Conservation (phyloP, 2,797 vertebrate genomes). For the Enteromius argenteus region DNA sequence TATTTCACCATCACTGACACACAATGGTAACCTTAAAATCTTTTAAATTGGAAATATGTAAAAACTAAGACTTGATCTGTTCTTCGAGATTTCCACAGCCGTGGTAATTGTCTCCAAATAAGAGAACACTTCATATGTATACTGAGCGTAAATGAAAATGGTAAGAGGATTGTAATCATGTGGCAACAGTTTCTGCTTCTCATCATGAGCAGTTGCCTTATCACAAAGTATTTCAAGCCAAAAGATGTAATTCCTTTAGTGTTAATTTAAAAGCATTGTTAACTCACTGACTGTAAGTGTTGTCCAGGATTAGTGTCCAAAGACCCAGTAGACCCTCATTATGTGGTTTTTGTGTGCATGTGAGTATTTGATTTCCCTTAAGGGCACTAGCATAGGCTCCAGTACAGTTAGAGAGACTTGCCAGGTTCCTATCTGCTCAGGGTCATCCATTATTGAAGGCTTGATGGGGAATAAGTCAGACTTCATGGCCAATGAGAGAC, state of each 20-base stretch:
- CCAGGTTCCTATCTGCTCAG: slow-evolving; percentile 74
- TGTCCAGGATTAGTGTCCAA: slow-evolving; percentile 40
- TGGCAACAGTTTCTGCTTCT: slow-evolving; percentile 20
- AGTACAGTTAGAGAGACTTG: slow-evolving; percentile 65
- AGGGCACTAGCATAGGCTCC: slow-evolving; percentile 64
- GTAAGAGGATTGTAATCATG: slow-evolving; percentile 51
- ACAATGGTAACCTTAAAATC: slow-evolving; percentile 37
- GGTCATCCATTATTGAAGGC: slow-evolving; percentile 77
- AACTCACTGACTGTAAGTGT: slow-evolving; percentile 16
- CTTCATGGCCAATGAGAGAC: slow-evolving; percentile 47
- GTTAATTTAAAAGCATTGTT: slow-evolving; percentile 42
- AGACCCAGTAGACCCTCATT: slow-evolving; percentile 37
- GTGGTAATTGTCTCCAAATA: slow-evolving; percentile 26
- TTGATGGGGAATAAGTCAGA: slow-evolving; percentile 58
- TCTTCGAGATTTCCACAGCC: slow-evolving; percentile 12
- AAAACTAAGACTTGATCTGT: slow-evolving; percentile 13
- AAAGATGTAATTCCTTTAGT: slow-evolving; percentile 33
- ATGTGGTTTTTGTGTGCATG: slow-evolving; percentile 43
- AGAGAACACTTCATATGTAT: not conserved
- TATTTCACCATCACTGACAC: slow-evolving; percentile 24
- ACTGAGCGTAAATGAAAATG: slow-evolving; percentile 32
- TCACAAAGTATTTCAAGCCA: slow-evolving; percentile 28
- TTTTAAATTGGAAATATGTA: slow-evolving; percentile 40
- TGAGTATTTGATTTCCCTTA: slow-evolving; percentile 54
- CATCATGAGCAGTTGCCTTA: slow-evolving; percentile 11